Percentiles rank a stretch among this genome's conserved stretches.
phyloP scores from a whole-genome alignment of 2,888 invertebrate species.

The Chalcosyrphus nemorum region DNA sequence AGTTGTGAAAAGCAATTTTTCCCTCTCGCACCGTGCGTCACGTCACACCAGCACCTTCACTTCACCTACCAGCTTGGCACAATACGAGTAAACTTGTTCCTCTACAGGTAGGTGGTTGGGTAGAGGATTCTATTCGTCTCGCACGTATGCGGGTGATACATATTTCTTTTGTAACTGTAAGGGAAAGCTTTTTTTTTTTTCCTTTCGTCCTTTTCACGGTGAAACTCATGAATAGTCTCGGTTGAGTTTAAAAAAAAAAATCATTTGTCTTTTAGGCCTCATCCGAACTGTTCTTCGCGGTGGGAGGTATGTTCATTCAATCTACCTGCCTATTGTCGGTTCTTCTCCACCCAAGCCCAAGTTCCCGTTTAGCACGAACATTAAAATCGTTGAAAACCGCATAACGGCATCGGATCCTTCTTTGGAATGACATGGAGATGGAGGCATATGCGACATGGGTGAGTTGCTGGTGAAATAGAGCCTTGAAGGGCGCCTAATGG shows the following conservation, averaged over 20 bases:
- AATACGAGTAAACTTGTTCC: conserved; percentile 40
- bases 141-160: conserved; percentile 41
- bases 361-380: conserved; percentile 28
- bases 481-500: not conserved
- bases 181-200: conserved; percentile 5
- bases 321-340: conserved; percentile 31
- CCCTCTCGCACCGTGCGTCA: not conserved
- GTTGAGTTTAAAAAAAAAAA: not conserved
- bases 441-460: not conserved
- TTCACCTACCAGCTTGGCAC: not conserved
- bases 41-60: too few relatives aligned
- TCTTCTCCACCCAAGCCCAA: not conserved
- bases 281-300: conserved; percentile 5
- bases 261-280: conserved; percentile 30
- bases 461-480: not conserved
- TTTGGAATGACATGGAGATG: not conserved
- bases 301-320: not conserved
- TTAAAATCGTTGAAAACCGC: conserved; percentile 38
- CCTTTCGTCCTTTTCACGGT: not conserved
- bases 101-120: not conserved
- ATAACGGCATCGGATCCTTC: conserved; percentile 17
- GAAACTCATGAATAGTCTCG: conserved; percentile 27
- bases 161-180: not conserved
- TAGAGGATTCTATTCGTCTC: conserved; percentile 25
- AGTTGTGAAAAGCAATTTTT: conserved; percentile 30